Evolutionary conservation across 2,797 vertebrate genomes (phyloP).

Genomic region (Gymnodraco acuticeps): DNA sequence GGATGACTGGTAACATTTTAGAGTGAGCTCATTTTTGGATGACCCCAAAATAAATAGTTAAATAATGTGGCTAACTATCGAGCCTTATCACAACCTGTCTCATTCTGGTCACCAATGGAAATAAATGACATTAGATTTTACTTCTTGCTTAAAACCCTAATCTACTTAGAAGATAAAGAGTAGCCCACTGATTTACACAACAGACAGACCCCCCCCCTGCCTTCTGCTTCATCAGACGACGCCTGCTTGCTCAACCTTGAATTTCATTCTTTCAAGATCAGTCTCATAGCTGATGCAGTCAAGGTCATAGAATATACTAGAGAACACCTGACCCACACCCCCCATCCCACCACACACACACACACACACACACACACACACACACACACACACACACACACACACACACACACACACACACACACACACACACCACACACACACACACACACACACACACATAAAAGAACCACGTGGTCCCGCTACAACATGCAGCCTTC

Average conservation of each 20-base stretch:
- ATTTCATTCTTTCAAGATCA: not conserved
- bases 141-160: constrained; percentile 1
- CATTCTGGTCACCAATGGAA: too few species aligned
- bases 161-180: not conserved
- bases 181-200: constrained; percentile 2
- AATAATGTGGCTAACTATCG: not conserved
- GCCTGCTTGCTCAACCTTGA: constrained; percentile 36
- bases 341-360: not conserved
- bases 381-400: not conserved
- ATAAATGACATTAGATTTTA: too few species aligned
- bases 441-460: not conserved
- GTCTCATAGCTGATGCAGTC: not conserved
- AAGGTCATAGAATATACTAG: constrained; percentile 32
- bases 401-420: not conserved
- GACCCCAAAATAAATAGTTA: not conserved
- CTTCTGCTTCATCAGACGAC: constrained; percentile 14
- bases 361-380: not conserved
- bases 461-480: too few species aligned
- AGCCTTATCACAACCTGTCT: too few species aligned
- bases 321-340: not conserved
- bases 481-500: too few species aligned
- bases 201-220: constrained; percentile 13
- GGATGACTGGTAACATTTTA: not conserved
- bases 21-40: not conserved
- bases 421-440: not conserved